Evolutionary conservation across 2,797 vertebrate genomes (phyloP).

Genomic region (Silurus lanzhouensis): DNA sequence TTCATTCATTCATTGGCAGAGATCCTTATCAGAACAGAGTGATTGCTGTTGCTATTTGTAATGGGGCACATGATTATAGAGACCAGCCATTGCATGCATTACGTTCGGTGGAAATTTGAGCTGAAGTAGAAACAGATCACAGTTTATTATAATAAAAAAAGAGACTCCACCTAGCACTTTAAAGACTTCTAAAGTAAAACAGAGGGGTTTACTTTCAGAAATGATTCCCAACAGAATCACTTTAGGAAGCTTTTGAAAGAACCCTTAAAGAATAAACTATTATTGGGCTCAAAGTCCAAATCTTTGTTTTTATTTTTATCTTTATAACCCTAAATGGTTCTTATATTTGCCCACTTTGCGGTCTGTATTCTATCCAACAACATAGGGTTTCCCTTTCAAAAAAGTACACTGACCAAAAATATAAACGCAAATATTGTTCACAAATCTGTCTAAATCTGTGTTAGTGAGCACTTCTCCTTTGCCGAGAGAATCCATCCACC

Average conservation of each 20-base stretch:
- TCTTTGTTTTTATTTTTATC: background rate
- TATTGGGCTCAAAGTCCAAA: background rate
- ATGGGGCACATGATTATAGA: background rate
- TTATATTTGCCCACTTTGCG: background rate
- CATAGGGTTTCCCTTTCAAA: background rate
- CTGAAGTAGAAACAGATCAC: background rate
- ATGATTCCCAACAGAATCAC: too few species aligned
- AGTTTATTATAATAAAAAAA: background rate
- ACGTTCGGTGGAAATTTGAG: background rate
- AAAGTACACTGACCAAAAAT: background rate
- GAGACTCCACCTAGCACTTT: background rate
- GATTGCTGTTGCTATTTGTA: conserved; percentile 13
- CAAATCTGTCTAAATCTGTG: too few species aligned
- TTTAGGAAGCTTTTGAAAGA: background rate
- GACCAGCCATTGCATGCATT: background rate
- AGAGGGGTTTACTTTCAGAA: background rate
- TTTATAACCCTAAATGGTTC: background rate
- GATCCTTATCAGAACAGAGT: conserved; percentile 35
- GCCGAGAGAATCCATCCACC: too few species aligned
- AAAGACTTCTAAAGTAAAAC: background rate
- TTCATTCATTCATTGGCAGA: conserved; percentile 28
- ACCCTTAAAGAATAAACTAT: background rate
- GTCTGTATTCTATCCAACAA: too few species aligned
- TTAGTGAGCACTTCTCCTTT: too few species aligned
- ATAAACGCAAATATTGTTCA: too few species aligned